Evolutionary conservation across 1,140 invertebrate genomes (phyloP).

Genomic region (Himalopsyche phryganea): DNA sequence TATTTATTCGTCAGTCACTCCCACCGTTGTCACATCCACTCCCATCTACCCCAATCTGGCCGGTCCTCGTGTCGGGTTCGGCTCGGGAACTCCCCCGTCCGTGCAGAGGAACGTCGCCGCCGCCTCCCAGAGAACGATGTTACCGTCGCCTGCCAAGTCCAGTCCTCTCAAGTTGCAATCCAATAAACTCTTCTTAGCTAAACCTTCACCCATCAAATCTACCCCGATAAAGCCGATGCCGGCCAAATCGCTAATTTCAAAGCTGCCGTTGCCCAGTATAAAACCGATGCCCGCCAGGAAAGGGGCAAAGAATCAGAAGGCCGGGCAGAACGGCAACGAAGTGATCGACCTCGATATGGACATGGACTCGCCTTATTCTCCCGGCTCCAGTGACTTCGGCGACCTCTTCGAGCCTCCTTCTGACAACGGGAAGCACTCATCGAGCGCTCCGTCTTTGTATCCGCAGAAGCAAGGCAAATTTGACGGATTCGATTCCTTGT

Average conservation of each 20-base stretch:
- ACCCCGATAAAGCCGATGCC: slow-evolving; percentile 55
- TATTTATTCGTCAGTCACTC: slow-evolving; percentile 35
- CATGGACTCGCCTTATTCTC: slow-evolving; percentile 79
- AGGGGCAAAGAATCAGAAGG: slow-evolving; percentile 28
- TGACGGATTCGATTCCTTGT: slow-evolving; percentile 56
- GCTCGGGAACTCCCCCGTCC: slow-evolving; percentile 37
- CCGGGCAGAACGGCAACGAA: slow-evolving; percentile 49
- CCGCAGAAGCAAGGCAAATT: slow-evolving; percentile 38
- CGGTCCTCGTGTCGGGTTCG: slow-evolving; percentile 42
- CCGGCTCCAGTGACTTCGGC: slow-evolving; percentile 77
- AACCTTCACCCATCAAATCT: slow-evolving; percentile 54
- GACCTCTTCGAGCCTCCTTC: slow-evolving; percentile 81
- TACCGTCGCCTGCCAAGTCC: slow-evolving; percentile 50
- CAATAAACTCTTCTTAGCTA: slow-evolving; percentile 47
- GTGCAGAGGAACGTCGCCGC: slow-evolving; percentile 35
- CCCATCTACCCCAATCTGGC: slow-evolving; percentile 39
- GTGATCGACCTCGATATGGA: slow-evolving; percentile 63
- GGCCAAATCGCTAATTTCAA: slow-evolving; percentile 40
- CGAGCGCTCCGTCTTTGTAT: slow-evolving; percentile 35
- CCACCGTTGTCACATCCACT: slow-evolving; percentile 40
- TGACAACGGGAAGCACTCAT: slow-evolving; percentile 45
- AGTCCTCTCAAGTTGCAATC: slow-evolving; percentile 37
- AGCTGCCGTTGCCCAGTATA: slow-evolving; percentile 38
- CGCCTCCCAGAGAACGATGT: slow-evolving; percentile 45
- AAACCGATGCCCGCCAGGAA: slow-evolving; percentile 29